Percentiles rank a stretch among this genome's conserved stretches.
phyloP scores from a whole-genome alignment of 2,113 vertebrate species.

The Elanoides forficatus region DNA sequence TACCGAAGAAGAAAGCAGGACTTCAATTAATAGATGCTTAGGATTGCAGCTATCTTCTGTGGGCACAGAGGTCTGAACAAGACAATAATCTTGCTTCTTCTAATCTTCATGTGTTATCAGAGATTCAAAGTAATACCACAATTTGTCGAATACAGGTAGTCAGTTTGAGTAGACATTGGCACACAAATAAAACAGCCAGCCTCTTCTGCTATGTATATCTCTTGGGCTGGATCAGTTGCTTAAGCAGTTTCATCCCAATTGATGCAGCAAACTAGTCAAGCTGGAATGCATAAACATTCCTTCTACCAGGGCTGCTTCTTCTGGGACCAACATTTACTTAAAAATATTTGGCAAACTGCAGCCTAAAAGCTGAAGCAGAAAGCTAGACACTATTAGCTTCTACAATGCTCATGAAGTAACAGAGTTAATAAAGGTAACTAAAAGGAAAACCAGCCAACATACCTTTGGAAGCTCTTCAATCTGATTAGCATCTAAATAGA shows the following conservation, averaged over 20 bases:
- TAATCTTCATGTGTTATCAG: not conserved
- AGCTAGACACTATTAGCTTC: not conserved
- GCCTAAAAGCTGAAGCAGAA: not conserved
- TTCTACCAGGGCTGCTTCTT: not conserved
- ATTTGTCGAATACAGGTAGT: not conserved
- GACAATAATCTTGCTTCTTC: not conserved
- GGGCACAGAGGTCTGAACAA: not conserved
- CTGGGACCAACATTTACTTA: not conserved
- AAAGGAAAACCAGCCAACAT: slow-evolving; percentile 56
- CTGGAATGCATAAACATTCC: not conserved
- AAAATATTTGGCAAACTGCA: not conserved
- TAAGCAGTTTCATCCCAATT: not conserved
- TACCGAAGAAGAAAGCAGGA: not conserved
- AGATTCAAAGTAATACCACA: not conserved
- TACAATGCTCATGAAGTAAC: not conserved
- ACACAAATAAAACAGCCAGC: not conserved
- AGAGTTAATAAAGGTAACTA: not conserved
- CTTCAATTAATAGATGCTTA: not conserved
- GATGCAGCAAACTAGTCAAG: not conserved
- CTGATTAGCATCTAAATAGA: slow-evolving; percentile 96
- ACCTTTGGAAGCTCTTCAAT: slow-evolving; percentile 97
- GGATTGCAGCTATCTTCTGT: not conserved
- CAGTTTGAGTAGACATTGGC: not conserved
- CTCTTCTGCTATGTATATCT: not conserved
- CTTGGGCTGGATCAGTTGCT: not conserved